These are phyloP conservation scores for Silvanus unidentatus DNA, from an alignment of 2,888 invertebrate genomes.

Conservation along the genomic window DNA sequence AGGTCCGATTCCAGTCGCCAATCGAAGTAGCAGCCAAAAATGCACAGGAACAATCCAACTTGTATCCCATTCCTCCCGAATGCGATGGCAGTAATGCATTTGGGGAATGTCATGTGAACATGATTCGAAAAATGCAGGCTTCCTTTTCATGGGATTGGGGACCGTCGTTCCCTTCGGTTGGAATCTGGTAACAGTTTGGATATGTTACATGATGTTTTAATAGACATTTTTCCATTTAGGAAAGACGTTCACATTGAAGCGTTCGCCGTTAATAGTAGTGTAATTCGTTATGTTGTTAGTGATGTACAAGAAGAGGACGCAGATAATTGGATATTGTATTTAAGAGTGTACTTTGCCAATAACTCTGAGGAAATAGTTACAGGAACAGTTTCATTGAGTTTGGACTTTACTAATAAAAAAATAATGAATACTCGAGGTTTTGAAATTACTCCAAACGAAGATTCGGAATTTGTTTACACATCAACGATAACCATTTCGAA, in stretches of 20 bases:
- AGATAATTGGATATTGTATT: constrained; percentile 44
- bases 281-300: constrained; percentile 57
- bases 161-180: constrained; percentile 85
- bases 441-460: constrained; percentile 17
- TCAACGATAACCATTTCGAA: constrained; percentile 19
- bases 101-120: constrained; percentile 89
- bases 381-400: background rate
- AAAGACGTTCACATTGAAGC: constrained; percentile 60
- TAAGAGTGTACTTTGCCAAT: constrained; percentile 41
- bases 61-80: constrained; percentile 58
- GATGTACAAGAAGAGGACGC: constrained; percentile 29
- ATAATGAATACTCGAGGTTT: constrained; percentile 18
- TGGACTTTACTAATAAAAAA: constrained; percentile 15
- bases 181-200: constrained; percentile 66
- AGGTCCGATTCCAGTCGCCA: constrained; percentile 30
- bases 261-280: constrained; percentile 54
- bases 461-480: constrained; percentile 36
- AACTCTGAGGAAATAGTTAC: constrained; percentile 13
- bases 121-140: constrained; percentile 85
- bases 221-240: constrained; percentile 44
- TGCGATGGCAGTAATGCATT: constrained; percentile 61
- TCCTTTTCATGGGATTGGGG: constrained; percentile 97
- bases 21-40: constrained; percentile 24
- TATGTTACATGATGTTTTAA: background rate
- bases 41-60: constrained; percentile 22